These are phyloP conservation scores for Hyalella azteca DNA, from an alignment of 2,888 invertebrate genomes.

Conservation along the genomic window DNA sequence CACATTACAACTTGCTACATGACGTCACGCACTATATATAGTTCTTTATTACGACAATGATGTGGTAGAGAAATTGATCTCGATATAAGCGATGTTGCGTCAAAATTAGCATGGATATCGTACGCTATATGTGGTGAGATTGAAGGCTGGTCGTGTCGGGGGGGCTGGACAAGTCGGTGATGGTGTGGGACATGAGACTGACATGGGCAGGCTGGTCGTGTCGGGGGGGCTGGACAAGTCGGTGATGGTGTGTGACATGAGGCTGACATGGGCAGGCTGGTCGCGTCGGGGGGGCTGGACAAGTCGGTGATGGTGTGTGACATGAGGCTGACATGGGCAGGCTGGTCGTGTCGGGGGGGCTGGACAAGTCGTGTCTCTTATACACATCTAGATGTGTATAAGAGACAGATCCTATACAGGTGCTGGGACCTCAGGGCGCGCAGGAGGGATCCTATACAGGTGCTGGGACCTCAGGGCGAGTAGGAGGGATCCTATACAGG, in stretches of 20 bases:
- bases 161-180: constrained; percentile 90
- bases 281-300: constrained; percentile 91
- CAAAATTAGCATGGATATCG: too few relatives aligned
- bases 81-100: too few relatives aligned
- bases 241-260: constrained; percentile 94
- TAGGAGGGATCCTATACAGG: constrained; percentile 3
- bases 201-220: constrained; percentile 80
- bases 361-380: constrained; percentile 95
- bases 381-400: too few relatives aligned
- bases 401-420: too few relatives aligned
- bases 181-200: constrained; percentile 96
- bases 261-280: constrained; percentile 89
- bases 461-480: neutral
- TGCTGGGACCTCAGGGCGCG: constrained; percentile 81
- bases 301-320: too few relatives aligned
- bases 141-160: constrained; percentile 84
- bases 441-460: constrained; percentile 76
- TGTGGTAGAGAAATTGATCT: too few relatives aligned
- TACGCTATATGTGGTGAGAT: too few relatives aligned
- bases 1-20: too few relatives aligned
- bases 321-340: too few relatives aligned
- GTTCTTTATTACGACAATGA: too few relatives aligned
- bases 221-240: constrained; percentile 92
- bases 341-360: constrained; percentile 85
- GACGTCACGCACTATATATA: too few relatives aligned